Conservation (phyloP, 2,113 vertebrate species). For the Perccottus glenii region DNA sequence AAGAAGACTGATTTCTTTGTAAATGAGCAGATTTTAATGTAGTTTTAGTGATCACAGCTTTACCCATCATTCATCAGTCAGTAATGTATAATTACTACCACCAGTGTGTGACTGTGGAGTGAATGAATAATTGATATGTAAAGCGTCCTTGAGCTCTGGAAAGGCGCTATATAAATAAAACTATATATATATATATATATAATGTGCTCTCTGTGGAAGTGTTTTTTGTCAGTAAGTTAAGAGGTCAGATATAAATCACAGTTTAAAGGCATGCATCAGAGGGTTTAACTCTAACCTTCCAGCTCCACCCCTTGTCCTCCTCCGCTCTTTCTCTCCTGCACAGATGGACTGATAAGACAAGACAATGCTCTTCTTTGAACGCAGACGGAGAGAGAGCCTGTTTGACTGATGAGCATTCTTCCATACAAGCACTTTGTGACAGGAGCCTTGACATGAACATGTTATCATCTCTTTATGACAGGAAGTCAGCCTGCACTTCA, state of each 20-base stretch:
- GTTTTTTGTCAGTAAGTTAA: constrained; percentile 33
- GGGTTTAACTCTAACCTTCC: constrained; percentile 48
- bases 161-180: no score
- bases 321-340: constrained; percentile 31
- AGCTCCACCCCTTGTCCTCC: constrained; percentile 22
- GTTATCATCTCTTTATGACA: constrained; percentile 77
- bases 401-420: constrained; percentile 39
- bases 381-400: constrained; percentile 32
- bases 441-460: constrained; percentile 46
- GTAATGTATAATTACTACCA: no score
- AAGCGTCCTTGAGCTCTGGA: no score
- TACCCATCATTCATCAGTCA: constrained; percentile 23
- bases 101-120: no score
- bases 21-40: no score
- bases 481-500: constrained; percentile 64
- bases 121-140: no score
- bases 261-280: constrained; percentile 53
- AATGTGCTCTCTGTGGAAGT: not conserved
- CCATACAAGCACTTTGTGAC: constrained; percentile 43
- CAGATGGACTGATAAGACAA: constrained; percentile 74
- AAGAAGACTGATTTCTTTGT: no score
- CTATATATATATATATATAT: no score
- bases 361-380: constrained; percentile 73
- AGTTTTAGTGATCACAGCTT: not conserved
- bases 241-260: constrained; percentile 60